phyloP scores from a whole-genome alignment of 2,113 vertebrate genomes.

The Scophthalmus maximus region DNA sequence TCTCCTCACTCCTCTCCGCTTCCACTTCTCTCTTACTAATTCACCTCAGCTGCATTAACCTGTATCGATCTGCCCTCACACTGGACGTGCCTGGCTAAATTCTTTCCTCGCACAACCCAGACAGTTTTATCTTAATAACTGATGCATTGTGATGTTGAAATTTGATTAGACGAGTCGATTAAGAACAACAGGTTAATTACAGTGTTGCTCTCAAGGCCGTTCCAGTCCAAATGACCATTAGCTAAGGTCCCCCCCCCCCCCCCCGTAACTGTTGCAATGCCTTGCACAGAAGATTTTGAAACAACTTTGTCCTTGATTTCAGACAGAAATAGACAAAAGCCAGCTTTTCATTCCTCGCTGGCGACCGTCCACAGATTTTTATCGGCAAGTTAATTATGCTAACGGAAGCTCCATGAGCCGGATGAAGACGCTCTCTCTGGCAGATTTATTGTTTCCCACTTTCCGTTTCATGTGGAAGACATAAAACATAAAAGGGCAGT shows the following conservation, averaged over 20 bases:
- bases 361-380: not conserved
- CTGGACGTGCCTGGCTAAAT: too few species aligned
- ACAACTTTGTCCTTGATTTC: too few species aligned
- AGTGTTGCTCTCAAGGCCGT: not conserved
- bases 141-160: conserved; percentile 3
- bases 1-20: not conserved
- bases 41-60: conserved; percentile 19
- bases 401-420: not conserved
- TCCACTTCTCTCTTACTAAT: conserved; percentile 15
- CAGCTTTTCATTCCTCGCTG: not conserved
- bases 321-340: not conserved
- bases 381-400: not conserved
- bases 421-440: not conserved
- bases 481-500: too few species aligned
- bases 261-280: too few species aligned
- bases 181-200: conserved; percentile 14
- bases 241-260: too few species aligned
- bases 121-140: conserved; percentile 1
- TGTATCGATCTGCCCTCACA: conserved; percentile 41
- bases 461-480: too few species aligned
- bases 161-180: conserved; percentile 9
- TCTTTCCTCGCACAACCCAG: not conserved
- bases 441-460: not conserved
- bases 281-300: too few species aligned
- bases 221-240: not conserved